Percentiles rank a stretch among this genome's conserved stretches.
Conservation (phyloP, 2,113 vertebrate genomes). For the Planiliza haematocheilus region DNA sequence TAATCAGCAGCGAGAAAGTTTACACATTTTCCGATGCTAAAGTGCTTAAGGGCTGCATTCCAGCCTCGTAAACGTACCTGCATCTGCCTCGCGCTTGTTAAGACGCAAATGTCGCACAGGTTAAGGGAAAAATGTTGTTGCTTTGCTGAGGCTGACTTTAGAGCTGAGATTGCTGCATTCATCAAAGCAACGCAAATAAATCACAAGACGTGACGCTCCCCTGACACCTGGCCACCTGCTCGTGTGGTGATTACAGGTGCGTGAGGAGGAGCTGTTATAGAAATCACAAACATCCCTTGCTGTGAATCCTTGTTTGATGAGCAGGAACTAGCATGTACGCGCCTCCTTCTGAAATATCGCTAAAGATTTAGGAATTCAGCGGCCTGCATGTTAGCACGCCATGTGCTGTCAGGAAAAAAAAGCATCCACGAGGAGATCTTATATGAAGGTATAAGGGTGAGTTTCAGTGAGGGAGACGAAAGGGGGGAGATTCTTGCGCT, state of each 20-base stretch:
- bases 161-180: constrained; percentile 12
- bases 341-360: background rate
- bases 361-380: constrained; percentile 7
- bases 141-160: constrained; percentile 3
- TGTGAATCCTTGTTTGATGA: constrained; percentile 13
- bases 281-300: background rate
- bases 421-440: background rate
- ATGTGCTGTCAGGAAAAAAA: background rate
- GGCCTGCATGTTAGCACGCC: background rate
- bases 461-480: constrained; percentile 1
- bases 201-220: constrained; percentile 24
- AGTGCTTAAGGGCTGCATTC: too few species aligned
- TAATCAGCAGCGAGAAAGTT: constrained; percentile 12
- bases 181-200: constrained; percentile 18
- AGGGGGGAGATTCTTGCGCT: constrained; percentile 32
- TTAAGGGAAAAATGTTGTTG: background rate
- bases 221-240: constrained; percentile 59
- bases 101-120: background rate
- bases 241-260: constrained; percentile 47
- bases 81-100: background rate
- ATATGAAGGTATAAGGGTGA: background rate
- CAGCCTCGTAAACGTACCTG: constrained; percentile 2
- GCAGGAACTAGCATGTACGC: background rate
- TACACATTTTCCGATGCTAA: background rate
- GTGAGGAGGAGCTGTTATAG: constrained; percentile 12